These are phyloP conservation scores for Thymallus thymallus DNA, from an alignment of 2,113 vertebrate species.

Conservation along the genomic window DNA sequence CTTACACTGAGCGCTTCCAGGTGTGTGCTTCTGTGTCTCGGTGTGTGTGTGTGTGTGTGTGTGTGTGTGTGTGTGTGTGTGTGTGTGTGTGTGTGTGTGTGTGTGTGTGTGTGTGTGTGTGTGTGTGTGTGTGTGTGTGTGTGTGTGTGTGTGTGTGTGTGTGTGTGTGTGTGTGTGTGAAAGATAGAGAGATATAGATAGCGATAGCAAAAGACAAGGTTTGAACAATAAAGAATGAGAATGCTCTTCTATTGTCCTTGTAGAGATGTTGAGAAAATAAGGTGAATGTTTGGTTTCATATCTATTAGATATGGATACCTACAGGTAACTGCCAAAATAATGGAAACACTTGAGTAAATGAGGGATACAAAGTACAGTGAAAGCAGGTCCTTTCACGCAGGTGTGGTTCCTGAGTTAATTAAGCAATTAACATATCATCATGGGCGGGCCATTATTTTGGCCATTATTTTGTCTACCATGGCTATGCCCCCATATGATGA, in stretches of 20 bases:
- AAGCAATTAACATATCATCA: no score
- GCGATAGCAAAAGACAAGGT: neutral
- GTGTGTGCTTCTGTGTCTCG: neutral
- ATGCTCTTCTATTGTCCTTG: neutral
- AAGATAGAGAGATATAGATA: neutral
- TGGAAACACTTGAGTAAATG: no score
- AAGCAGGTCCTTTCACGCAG: no score
- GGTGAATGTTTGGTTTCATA: neutral
- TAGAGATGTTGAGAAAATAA: neutral
- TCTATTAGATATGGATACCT: neutral
- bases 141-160: slow-evolving; percentile 61
- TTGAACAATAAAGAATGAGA: neutral
- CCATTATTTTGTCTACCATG: no score
- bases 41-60: slow-evolving; percentile 60
- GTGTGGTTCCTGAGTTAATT: no score
- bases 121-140: neutral
- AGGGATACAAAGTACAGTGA: no score
- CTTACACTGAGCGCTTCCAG: slow-evolving; percentile 84
- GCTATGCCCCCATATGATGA: no score
- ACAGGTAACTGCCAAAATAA: no score
- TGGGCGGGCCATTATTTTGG: no score
- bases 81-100: slow-evolving; percentile 6
- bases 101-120: neutral
- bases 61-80: neutral
- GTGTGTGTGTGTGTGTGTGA: neutral